Evolutionary conservation across 2,113 vertebrate genomes (phyloP), one percentile per base, ranked within the genome.

Genomic region (Trogon surrucura): DNA sequence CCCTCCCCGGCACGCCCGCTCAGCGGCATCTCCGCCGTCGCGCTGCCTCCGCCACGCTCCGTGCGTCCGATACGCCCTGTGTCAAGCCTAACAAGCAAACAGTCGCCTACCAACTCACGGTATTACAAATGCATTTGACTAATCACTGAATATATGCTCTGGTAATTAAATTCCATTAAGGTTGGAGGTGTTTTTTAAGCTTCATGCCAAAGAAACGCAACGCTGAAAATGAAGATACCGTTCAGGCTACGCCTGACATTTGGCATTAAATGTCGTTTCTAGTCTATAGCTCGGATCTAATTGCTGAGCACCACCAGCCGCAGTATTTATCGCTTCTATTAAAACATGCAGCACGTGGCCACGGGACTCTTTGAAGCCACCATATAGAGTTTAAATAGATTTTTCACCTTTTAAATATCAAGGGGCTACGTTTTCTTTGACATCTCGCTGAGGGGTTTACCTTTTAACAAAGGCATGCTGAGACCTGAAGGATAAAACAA

Each of bases 371-470:
- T 88, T 72, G 77, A 95, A 98, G 90, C 79, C 95, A 94, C 92
- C 95, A 78, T 65, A 85, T 47, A 79, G 83, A 79, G 94, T 96
- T 98, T 97, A 97, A 97, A 98, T 79, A 93, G 88, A 96, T 97
- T 97, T 91, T 89, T 97, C 97, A 95, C 97, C 97, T 98, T 97
- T 97, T 94, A 98, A 98, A 97, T 97, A 98, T 93, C 97, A 98
- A 97, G 94, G 71, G 88, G 89, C 87, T 77, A 60, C 64, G 51
- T 91, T 91, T 94, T 67, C 96, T 90, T 82, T 79, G 96, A 95
- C 92, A 85, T 89, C 97, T 95, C 95, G 70, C 96, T 75, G 47
- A 94, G 96, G 91, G 93, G 36, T 73, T 93, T 97, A 96, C 96
- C 91, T 95, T 96, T 97, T 89, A 97, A 97, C 96, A 95, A 96